Evolutionary conservation across 2,113 vertebrate genomes (phyloP).

Genomic region (Alouatta palliata): DNA sequence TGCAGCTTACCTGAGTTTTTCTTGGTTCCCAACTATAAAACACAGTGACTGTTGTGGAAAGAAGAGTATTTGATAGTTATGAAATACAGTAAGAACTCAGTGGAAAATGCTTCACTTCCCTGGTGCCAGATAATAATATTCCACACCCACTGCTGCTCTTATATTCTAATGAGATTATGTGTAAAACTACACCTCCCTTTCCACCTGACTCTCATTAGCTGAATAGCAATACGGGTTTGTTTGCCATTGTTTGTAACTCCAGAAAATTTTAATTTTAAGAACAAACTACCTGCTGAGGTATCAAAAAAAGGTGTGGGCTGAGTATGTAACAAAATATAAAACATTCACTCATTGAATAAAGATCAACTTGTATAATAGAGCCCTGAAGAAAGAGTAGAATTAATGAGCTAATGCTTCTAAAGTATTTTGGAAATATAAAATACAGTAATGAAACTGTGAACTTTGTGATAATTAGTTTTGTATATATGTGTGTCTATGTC

Average conservation of each 20-base stretch:
- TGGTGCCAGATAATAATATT: constrained; percentile 67
- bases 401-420: constrained; percentile 37
- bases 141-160: constrained; percentile 46
- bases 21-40: not conserved
- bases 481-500: not conserved
- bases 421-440: constrained; percentile 23
- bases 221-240: constrained; percentile 78
- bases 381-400: not conserved
- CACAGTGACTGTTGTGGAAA: not conserved
- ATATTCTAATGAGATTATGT: constrained; percentile 55
- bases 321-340: constrained; percentile 73
- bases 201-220: constrained; percentile 82
- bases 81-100: not conserved
- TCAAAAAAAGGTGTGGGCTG: constrained; percentile 72
- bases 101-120: not conserved
- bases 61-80: not conserved
- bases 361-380: constrained; percentile 9
- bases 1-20: not conserved
- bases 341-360: constrained; percentile 67
- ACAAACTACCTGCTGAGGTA: constrained; percentile 80
- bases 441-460: not conserved
- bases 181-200: constrained; percentile 72
- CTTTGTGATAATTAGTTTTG: not conserved
- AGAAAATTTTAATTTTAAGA: constrained; percentile 72
- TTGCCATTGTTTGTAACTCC: constrained; percentile 76